phyloP scores from a whole-genome alignment of 2,888 invertebrate species.

The Meandrusa payeni region DNA sequence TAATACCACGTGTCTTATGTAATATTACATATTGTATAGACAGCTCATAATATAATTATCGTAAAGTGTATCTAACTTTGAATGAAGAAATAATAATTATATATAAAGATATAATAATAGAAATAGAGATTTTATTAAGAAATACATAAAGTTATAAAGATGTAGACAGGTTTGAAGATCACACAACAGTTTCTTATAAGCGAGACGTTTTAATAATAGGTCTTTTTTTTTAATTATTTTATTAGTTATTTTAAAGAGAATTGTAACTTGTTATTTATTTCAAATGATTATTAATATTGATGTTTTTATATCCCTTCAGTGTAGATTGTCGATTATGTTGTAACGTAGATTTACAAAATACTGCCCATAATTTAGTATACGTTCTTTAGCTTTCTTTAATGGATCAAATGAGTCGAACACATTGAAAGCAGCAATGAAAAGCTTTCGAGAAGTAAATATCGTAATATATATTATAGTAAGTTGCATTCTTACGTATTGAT shows the following conservation, averaged over 20 bases:
- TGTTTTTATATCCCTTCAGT: conserved; percentile 66
- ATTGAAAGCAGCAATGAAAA: conserved; percentile 32
- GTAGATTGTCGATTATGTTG: conserved; percentile 71
- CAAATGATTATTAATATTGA: conserved; percentile 78
- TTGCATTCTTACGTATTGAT: conserved; percentile 43
- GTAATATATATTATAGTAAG: conserved; percentile 51
- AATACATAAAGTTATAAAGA: conserved; percentile 73
- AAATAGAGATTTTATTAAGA: conserved; percentile 79
- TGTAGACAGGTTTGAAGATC: conserved; percentile 62
- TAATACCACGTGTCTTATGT: conserved; percentile 36
- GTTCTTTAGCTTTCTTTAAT: conserved; percentile 48
- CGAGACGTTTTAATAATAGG: conserved; percentile 57
- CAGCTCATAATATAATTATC: conserved; percentile 62
- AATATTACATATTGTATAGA: conserved; percentile 45
- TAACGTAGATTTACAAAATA: conserved; percentile 74
- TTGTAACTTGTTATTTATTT: conserved; percentile 80
- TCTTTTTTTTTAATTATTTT: conserved; percentile 72
- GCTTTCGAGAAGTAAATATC: conserved; percentile 32
- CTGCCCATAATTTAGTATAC: conserved; percentile 70
- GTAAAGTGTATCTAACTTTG: conserved; percentile 75
- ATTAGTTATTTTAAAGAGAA: conserved; percentile 71
- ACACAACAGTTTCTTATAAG: conserved; percentile 64
- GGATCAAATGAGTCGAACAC: conserved; percentile 36
- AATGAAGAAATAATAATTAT: conserved; percentile 74
- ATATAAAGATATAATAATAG: conserved; percentile 79